Conservation (phyloP, 92 coral and sea anemone genomes). For the Bergia puertoricense region DNA sequence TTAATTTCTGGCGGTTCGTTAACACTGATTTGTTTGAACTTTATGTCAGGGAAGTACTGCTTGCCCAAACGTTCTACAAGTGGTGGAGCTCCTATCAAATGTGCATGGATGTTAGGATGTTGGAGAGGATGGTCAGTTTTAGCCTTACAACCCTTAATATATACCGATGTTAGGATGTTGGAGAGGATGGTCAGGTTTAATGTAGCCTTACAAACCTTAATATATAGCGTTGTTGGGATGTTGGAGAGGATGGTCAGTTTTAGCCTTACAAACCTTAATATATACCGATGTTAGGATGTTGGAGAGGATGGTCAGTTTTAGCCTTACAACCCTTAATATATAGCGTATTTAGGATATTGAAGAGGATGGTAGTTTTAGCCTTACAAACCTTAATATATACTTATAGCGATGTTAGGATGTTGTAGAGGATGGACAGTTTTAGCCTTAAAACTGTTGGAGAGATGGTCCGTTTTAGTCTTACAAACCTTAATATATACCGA, state of each 20-base stretch:
- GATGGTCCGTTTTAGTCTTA: constrained; percentile 68
- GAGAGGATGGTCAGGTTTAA: too few relatives aligned
- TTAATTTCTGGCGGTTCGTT: not conserved
- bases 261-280: not conserved
- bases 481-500: too few relatives aligned
- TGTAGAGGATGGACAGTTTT: too few relatives aligned
- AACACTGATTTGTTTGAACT: not conserved
- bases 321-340: too few relatives aligned
- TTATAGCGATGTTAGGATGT: too few relatives aligned
- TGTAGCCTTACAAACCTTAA: too few relatives aligned
- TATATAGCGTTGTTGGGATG: too few relatives aligned
- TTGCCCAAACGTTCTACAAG: constrained; percentile 79
- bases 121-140: constrained; percentile 87
- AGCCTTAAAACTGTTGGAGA: constrained; percentile 59
- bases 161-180: not conserved
- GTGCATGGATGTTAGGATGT: constrained; percentile 83
- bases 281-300: constrained; percentile 53
- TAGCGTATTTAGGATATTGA: too few relatives aligned
- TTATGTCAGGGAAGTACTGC: constrained; percentile 73
- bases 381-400: constrained; percentile 43
- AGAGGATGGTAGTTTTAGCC: constrained; percentile 34
- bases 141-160: not conserved
- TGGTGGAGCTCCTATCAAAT: constrained; percentile 82
- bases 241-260: constrained; percentile 66
- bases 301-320: constrained; percentile 81